A percentile compares a stretch with the other conserved stretches of the same genome.
Evolutionary conservation across 1,140 invertebrate species (phyloP).

Genomic region (Glomeris maerens): DNA sequence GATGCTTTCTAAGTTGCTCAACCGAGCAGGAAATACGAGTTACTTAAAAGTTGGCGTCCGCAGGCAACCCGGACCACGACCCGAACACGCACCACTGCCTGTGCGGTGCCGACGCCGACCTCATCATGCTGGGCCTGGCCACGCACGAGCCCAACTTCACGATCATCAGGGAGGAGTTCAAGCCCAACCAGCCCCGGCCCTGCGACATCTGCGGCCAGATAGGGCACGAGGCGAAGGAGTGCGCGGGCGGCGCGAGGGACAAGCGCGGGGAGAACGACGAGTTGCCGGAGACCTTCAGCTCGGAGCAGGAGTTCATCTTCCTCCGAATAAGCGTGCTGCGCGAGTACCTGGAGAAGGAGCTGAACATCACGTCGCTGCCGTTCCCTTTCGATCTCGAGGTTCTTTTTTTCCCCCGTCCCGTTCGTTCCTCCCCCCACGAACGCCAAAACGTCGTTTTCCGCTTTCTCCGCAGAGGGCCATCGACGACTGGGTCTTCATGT

Average conservation of each 20-base stretch:
- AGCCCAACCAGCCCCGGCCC: slow-evolving; percentile 86
- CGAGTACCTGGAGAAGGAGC: slow-evolving; percentile 86
- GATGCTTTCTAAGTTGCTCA: no score
- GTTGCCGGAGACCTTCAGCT: slow-evolving; percentile 40
- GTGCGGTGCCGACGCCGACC: slow-evolving; percentile 95
- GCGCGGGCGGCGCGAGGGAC: slow-evolving; percentile 49
- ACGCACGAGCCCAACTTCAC: slow-evolving; percentile 99
- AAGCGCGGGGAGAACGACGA: slow-evolving; percentile 34
- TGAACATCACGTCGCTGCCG: slow-evolving; percentile 83
- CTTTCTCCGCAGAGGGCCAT: slow-evolving; percentile 52
- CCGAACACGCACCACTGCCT: slow-evolving; percentile 95
- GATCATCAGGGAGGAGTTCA: slow-evolving; percentile 95
- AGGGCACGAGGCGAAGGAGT: slow-evolving; percentile 92
- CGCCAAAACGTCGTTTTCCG: background rate
- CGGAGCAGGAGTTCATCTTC: slow-evolving; percentile 72
- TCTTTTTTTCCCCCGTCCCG: background rate
- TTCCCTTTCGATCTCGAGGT: slow-evolving; percentile 52
- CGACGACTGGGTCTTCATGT: slow-evolving; percentile 99
- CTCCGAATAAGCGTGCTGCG: slow-evolving; percentile 80
- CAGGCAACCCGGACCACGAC: slow-evolving; percentile 86
- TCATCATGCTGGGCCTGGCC: slow-evolving; percentile 96
- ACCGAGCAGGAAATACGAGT: no score
- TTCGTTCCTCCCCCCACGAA: slow-evolving; percentile 4
- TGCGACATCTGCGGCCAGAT: slow-evolving; percentile 94
- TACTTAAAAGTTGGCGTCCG: no score